Percentiles rank a stretch among this genome's conserved stretches.
These are phyloP conservation scores for Dunckerocampus dactyliophorus DNA, from an alignment of 2,113 vertebrate species.

Conservation along the genomic window DNA sequence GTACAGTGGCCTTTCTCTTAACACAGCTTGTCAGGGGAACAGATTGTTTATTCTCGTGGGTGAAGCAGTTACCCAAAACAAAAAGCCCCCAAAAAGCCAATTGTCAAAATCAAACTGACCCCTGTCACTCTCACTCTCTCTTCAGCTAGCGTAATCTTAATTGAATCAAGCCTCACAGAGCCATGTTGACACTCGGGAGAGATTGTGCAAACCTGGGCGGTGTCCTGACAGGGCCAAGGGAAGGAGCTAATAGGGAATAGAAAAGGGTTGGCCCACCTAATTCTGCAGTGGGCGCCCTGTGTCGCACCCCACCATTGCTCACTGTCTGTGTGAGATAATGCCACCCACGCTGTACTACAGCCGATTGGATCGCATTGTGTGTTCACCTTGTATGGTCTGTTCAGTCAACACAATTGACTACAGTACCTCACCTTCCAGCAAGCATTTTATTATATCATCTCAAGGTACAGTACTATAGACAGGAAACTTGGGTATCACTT, in stretches of 20 bases:
- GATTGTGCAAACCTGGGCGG: constrained; percentile 91
- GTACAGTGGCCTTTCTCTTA: constrained; percentile 33
- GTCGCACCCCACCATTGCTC: constrained; percentile 72
- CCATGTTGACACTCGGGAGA: constrained; percentile 92
- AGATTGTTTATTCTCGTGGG: constrained; percentile 52
- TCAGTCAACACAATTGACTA: neutral
- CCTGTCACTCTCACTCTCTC: constrained; percentile 76
- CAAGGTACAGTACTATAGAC: too few relatives aligned
- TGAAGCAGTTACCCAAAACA: constrained; percentile 64
- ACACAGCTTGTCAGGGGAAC: constrained; percentile 28
- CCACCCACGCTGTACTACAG: constrained; percentile 64
- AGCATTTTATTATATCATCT: too few relatives aligned
- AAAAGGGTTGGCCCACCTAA: constrained; percentile 68
- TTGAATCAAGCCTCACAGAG: constrained; percentile 95
- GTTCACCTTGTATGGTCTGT: constrained; percentile 31
- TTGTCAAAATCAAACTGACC: constrained; percentile 84
- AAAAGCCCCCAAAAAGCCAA: constrained; percentile 75
- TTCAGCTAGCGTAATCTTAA: constrained; percentile 93
- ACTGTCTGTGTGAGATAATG: constrained; percentile 79
- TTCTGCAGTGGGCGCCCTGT: constrained; percentile 84
- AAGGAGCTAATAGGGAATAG: constrained; percentile 50
- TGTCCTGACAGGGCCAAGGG: constrained; percentile 78
- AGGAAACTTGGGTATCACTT: too few relatives aligned
- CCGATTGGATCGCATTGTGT: constrained; percentile 73
- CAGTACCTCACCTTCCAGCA: neutral